Evolutionary conservation across 2,797 vertebrate genomes (phyloP).

Genomic region (Gymnocypris eckloni): DNA sequence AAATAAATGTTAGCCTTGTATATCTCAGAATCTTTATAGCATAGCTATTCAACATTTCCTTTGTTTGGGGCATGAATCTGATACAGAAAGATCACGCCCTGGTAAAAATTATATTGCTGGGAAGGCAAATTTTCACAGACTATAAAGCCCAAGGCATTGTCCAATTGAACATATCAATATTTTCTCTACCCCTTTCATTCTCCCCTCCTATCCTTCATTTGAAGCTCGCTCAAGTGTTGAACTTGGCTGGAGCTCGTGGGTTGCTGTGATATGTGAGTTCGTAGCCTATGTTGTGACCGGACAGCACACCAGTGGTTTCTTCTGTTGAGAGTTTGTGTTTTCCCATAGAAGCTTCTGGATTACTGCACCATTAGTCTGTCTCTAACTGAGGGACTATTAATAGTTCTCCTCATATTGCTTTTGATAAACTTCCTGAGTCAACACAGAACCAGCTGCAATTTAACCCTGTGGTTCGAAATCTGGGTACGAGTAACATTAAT

Average conservation of each 20-base stretch:
- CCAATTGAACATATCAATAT: slow-evolving; percentile 54
- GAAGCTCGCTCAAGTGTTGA: slow-evolving; percentile 43
- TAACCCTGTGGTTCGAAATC: slow-evolving; percentile 7
- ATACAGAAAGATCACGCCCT: slow-evolving; percentile 66
- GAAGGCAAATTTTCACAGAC: slow-evolving; percentile 70
- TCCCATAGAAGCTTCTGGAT: slow-evolving; percentile 75
- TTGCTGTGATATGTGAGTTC: slow-evolving; percentile 73
- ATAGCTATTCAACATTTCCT: neutral
- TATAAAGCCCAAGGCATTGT: slow-evolving; percentile 64
- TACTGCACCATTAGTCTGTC: slow-evolving; percentile 36
- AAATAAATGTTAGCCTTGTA: neutral
- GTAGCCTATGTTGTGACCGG: slow-evolving; percentile 66
- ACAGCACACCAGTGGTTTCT: slow-evolving; percentile 72
- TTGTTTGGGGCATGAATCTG: neutral
- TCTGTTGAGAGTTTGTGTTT: slow-evolving; percentile 73
- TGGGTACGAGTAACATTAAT: neutral
- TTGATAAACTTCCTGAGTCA: slow-evolving; percentile 69
- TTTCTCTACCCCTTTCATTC: slow-evolving; percentile 58
- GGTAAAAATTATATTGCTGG: slow-evolving; percentile 62
- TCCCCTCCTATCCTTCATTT: slow-evolving; percentile 52
- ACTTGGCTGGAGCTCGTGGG: slow-evolving; percentile 57
- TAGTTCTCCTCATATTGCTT: slow-evolving; percentile 59
- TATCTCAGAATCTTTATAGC: neutral
- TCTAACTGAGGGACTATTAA: slow-evolving; percentile 57
- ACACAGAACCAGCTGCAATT: slow-evolving; percentile 59